Percentiles rank a stretch among this genome's conserved stretches.
These are phyloP conservation scores for Macrobrachium nipponense DNA, from an alignment of 1,140 invertebrate species.

Conservation along the genomic window DNA sequence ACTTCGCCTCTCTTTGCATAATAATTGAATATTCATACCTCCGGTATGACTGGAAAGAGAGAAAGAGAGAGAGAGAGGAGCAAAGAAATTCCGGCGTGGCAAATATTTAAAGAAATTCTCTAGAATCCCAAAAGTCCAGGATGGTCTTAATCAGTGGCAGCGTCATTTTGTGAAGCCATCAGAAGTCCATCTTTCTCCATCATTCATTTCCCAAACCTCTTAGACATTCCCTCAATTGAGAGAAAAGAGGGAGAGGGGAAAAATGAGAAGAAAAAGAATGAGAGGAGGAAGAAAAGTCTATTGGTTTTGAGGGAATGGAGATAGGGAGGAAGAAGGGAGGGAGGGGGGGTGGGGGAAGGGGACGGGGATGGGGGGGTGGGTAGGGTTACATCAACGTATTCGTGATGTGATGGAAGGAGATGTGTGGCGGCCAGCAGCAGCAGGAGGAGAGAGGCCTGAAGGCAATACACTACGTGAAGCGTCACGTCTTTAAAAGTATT, in stretches of 20 bases:
- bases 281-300: background rate
- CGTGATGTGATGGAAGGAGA: background rate
- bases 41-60: no score
- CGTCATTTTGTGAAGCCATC: no score
- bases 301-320: no score
- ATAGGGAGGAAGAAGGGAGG: background rate
- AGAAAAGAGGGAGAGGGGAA: background rate
- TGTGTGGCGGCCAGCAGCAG: background rate
- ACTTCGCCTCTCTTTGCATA: no score
- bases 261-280: background rate
- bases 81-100: no score
- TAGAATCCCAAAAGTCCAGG: no score
- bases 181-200: background rate
- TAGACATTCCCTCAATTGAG: background rate
- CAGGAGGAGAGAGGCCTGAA: background rate
- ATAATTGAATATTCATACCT: no score
- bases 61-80: no score
- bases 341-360: background rate
- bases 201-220: slow-evolving; percentile 17
- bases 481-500: slow-evolving; percentile 49
- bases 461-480: slow-evolving; percentile 24
- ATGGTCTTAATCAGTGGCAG: no score
- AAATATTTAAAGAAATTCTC: no score
- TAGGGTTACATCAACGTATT: no score
- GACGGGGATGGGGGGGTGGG: background rate